Evolutionary conservation across 2,113 vertebrate species (phyloP).

Genomic region (Malurus cyaneus): DNA sequence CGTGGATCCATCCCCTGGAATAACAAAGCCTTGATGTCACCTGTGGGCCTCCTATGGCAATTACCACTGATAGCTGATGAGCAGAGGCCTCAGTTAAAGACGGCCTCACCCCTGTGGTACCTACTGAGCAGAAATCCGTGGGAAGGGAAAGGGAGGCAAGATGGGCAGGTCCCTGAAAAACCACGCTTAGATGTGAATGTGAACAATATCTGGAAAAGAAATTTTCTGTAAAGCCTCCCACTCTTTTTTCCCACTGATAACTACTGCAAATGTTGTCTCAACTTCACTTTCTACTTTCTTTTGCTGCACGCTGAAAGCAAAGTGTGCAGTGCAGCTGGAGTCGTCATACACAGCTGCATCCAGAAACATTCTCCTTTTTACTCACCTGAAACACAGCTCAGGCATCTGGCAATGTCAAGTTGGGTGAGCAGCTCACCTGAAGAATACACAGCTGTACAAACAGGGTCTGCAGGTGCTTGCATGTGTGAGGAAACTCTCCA

Average conservation of each 20-base stretch:
- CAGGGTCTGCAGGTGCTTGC: rapidly evolving
- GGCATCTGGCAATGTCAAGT: neutral
- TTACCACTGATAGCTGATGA: neutral
- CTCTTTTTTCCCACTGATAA: neutral
- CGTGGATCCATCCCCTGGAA: neutral
- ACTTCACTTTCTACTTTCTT: neutral
- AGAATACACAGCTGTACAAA: neutral
- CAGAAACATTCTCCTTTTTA: neutral
- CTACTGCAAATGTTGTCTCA: neutral
- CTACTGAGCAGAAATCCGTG: neutral
- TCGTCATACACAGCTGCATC: rapidly evolving
- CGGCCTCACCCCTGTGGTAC: neutral
- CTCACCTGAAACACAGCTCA: neutral
- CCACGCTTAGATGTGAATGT: neutral
- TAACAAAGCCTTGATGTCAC: neutral
- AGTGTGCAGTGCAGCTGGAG: neutral
- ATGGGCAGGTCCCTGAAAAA: neutral
- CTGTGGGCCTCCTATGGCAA: neutral
- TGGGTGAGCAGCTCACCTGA: neutral
- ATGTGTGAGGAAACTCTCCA: neutral
- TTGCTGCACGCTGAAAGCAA: neutral
- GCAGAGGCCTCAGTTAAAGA: neutral
- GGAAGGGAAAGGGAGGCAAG: neutral
- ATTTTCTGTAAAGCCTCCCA: neutral
- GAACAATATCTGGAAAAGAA: neutral